A percentile compares a stretch with the other conserved stretches of the same genome.
These are phyloP conservation scores for Gastrophysa polygoni DNA, from an alignment of 2,888 invertebrate genomes.

Conservation along the genomic window DNA sequence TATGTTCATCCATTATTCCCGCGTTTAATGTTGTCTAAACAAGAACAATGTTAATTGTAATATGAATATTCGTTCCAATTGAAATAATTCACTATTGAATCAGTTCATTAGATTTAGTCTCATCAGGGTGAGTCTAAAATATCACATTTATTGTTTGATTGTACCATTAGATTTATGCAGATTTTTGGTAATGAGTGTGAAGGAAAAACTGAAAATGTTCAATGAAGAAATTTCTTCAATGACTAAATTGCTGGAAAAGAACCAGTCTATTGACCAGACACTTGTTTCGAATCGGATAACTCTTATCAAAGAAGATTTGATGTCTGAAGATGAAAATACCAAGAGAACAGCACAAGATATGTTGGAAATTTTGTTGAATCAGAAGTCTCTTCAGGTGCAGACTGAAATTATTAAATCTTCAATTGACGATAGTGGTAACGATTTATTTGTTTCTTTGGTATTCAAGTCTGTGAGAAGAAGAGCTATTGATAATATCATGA, in stretches of 20 bases:
- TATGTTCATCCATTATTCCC: no score
- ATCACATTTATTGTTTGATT: background rate
- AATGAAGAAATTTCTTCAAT: constrained; percentile 22
- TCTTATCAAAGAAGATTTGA: constrained; percentile 18
- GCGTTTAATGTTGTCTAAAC: no score
- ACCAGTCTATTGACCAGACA: constrained; percentile 12
- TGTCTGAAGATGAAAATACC: constrained; percentile 14
- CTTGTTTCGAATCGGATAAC: constrained; percentile 16
- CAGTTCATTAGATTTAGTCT: background rate
- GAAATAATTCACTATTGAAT: no score
- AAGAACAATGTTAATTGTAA: no score
- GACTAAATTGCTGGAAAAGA: constrained; percentile 15
- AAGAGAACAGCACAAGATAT: constrained; percentile 18
- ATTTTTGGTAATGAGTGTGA: constrained; percentile 15
- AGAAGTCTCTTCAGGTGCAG: constrained; percentile 15
- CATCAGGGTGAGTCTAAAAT: background rate
- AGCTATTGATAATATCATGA: constrained; percentile 10
- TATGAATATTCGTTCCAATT: no score
- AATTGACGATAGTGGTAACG: constrained; percentile 13
- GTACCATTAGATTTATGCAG: constrained; percentile 1
- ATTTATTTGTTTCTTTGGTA: constrained; percentile 14
- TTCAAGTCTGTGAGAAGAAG: constrained; percentile 15
- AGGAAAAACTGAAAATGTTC: constrained; percentile 20
- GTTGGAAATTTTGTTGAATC: constrained; percentile 19
- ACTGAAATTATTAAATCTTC: constrained; percentile 18